phyloP scores from a whole-genome alignment of 2,888 invertebrate genomes.

The Gisinianus flammeolus region DNA sequence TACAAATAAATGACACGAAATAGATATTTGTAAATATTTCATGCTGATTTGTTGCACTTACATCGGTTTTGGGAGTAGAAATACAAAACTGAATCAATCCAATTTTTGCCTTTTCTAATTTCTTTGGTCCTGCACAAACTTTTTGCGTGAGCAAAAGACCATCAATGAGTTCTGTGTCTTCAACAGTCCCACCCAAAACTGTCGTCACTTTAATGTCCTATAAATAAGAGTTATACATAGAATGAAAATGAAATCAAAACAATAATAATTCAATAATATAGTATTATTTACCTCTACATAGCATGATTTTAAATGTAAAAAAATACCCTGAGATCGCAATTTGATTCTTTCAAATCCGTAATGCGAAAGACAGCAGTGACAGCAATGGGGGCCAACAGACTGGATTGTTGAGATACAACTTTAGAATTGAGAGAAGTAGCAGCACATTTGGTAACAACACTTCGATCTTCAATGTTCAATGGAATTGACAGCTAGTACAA shows the following conservation, averaged over 20 bases:
- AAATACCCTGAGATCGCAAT: constrained; percentile 80
- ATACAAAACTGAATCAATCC: constrained; percentile 99
- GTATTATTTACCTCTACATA: too few species aligned
- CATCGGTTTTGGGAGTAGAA: constrained; percentile 98
- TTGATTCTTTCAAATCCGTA: constrained; percentile 74
- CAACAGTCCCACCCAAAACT: constrained; percentile 95
- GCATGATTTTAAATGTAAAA: too few species aligned
- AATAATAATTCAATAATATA: not conserved
- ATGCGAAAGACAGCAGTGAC: constrained; percentile 95
- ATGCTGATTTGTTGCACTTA: too few species aligned
- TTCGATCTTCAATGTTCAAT: constrained; percentile 61
- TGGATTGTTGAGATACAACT: constrained; percentile 96
- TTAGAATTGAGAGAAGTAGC: constrained; percentile 98
- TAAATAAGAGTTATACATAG: constrained; percentile 31
- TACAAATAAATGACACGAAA: too few species aligned
- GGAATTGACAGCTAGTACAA: constrained; percentile 46
- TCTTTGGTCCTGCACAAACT: constrained; percentile 87
- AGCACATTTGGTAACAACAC: constrained; percentile 90
- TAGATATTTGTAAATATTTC: too few species aligned
- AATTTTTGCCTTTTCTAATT: constrained; percentile 97
- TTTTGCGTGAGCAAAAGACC: constrained; percentile 95
- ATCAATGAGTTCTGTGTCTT: constrained; percentile 93
- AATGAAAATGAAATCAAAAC: not conserved
- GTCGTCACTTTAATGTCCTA: constrained; percentile 94
- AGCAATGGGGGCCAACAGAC: constrained; percentile 92